Evolutionary conservation across 2,888 invertebrate genomes (phyloP).

Genomic region (Petrophora chlorosata): DNA sequence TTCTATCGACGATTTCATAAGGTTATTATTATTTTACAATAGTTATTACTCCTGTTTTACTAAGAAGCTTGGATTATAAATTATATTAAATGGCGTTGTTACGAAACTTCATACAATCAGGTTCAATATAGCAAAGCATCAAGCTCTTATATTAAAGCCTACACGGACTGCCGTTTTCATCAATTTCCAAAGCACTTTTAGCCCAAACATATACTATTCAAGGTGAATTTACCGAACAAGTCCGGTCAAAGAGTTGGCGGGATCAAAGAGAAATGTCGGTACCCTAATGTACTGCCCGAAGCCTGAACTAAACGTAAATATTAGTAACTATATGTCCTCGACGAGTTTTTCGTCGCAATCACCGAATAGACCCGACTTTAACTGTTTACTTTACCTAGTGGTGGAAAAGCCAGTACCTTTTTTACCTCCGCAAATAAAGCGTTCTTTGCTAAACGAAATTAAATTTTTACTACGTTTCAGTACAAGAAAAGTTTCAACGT

Average conservation of each 20-base stretch:
- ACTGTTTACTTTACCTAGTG: slow-evolving; percentile 20
- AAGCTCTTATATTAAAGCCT: slow-evolving; percentile 10
- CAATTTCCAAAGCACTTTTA: slow-evolving; percentile 42
- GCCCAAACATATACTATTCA: slow-evolving; percentile 49
- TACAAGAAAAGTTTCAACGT: slow-evolving; percentile 33
- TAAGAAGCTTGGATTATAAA: too few relatives aligned
- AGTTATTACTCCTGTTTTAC: too few relatives aligned
- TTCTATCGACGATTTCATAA: not conserved
- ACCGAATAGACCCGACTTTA: slow-evolving; percentile 27
- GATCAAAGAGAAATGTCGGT: slow-evolving; percentile 51
- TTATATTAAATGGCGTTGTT: too few relatives aligned
- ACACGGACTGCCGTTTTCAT: slow-evolving; percentile 17
- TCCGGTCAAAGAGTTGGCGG: slow-evolving; percentile 55
- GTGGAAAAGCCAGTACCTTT: slow-evolving; percentile 19
- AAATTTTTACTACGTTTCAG: slow-evolving; percentile 27
- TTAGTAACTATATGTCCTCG: slow-evolving; percentile 43
- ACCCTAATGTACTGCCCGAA: slow-evolving; percentile 46
- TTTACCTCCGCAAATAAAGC: slow-evolving; percentile 28
- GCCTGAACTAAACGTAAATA: slow-evolving; percentile 53
- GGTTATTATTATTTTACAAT: not conserved
- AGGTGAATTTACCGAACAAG: slow-evolving; percentile 54
- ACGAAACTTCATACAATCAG: not conserved
- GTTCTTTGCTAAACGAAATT: slow-evolving; percentile 31
- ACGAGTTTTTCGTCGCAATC: slow-evolving; percentile 40
- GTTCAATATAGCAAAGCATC: not conserved